Evolutionary conservation across 2,797 vertebrate genomes (phyloP).

Genomic region (Diglossa cyanea): DNA sequence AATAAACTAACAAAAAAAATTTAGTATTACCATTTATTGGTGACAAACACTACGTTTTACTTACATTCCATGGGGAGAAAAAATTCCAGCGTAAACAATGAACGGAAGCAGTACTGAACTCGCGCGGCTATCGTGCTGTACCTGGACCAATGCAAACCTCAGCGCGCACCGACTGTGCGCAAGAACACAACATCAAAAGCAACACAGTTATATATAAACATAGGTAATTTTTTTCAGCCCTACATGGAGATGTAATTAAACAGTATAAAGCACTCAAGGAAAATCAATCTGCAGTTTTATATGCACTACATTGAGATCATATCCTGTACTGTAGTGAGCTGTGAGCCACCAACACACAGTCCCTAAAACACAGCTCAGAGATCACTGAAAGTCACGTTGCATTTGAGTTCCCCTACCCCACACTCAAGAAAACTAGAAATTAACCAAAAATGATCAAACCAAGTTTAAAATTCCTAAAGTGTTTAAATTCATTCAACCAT

Average conservation of each 20-base stretch:
- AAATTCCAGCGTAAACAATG: constrained; percentile 84
- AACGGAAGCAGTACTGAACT: constrained; percentile 77
- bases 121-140: constrained; percentile 75
- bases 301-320: constrained; percentile 77
- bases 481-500: constrained; percentile 69
- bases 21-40: constrained; percentile 82
- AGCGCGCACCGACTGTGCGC: constrained; percentile 66
- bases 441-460: constrained; percentile 69
- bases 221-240: constrained; percentile 83
- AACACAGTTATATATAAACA: constrained; percentile 83
- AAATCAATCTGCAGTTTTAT: constrained; percentile 79
- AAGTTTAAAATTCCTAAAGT: constrained; percentile 73
- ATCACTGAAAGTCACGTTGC: constrained; percentile 63
- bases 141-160: constrained; percentile 75
- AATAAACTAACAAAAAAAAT: constrained; percentile 75
- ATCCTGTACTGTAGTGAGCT: constrained; percentile 78
- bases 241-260: constrained; percentile 87
- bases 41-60: constrained; percentile 83
- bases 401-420: constrained; percentile 33
- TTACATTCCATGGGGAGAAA: constrained; percentile 90
- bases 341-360: constrained; percentile 52
- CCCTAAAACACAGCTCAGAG: constrained; percentile 67
- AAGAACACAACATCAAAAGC: constrained; percentile 84
- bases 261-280: constrained; percentile 89
- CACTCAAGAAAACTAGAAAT: constrained; percentile 73